Conservation (phyloP, 2,113 vertebrate genomes). For the Pteruthius melanotis region DNA sequence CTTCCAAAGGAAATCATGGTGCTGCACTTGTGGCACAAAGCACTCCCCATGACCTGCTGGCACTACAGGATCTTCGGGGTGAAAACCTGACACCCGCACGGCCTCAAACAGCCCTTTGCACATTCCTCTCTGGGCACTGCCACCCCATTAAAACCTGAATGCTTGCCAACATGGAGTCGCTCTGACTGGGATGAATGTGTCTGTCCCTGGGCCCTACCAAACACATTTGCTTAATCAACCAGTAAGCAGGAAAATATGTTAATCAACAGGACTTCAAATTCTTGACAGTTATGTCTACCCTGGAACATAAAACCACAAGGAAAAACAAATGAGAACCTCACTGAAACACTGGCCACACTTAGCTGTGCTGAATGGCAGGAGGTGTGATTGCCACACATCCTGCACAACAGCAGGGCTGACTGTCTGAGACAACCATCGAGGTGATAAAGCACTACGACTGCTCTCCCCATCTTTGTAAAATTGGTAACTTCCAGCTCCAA, state of each 20-base stretch:
- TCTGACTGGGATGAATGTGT: background rate
- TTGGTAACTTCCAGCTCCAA: background rate
- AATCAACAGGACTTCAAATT: background rate
- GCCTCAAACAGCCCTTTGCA: background rate
- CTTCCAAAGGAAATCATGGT: background rate
- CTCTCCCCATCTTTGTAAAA: background rate
- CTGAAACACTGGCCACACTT: background rate
- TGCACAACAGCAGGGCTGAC: background rate
- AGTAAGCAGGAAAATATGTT: background rate
- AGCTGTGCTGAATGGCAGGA: background rate
- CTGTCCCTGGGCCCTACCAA: background rate
- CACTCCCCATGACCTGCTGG: background rate
- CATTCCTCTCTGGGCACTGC: background rate
- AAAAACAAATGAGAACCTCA: background rate
- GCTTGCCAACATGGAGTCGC: accelerated
- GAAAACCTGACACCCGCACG: background rate
- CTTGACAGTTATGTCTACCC: background rate
- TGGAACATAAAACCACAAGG: background rate
- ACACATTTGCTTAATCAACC: background rate
- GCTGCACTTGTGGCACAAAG: background rate
- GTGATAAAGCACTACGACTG: background rate
- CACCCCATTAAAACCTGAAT: background rate
- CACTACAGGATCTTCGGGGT: background rate
- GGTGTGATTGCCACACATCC: background rate
- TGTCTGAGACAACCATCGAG: background rate